Evolutionary conservation across 2,113 vertebrate species (phyloP), one percentile per base, ranked within the genome.

Genomic region (Hippoglossus stenolepis): DNA sequence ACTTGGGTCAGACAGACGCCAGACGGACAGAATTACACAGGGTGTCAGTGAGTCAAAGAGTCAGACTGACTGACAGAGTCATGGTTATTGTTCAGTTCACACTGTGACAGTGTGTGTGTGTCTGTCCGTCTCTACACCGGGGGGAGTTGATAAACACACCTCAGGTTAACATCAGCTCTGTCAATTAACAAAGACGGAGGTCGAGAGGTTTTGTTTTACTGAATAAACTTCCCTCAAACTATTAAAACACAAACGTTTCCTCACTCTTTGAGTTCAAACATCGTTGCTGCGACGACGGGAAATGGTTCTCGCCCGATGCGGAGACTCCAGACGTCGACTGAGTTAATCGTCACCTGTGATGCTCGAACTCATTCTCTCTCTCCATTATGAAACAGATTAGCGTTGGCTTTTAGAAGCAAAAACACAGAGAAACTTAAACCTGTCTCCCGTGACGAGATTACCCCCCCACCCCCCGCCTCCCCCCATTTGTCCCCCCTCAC

Each of bases 381-480:
- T 57, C 70, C 57, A 43, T 87, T 51, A 82, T 77, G 77, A 89
- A 89, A 74, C 80, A 80, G 91, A 88, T 92, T 90, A 90, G 72
- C 2, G 59, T 78, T 68, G 59, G 82, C 71, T 80, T 89, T 86
- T 86, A 70, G 56, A 77, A 70, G 26, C 66, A 61, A 69, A 82
- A 86, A 82, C 80, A 65, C 69, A 23, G 70, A 2, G 49, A 79
- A 80, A 60, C 77, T 85, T 83, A 83, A 87, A 89, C 73, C 87
- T 53, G 85, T 87, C 83, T 81, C 65, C 69, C 62, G 83, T 85
- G 85, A 87, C 43, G 15, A 85, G 86, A 92, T 91, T 89, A 14
- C 2, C 17, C 2, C 40, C 1, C 43, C 3, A 51, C 23, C 1
- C 63, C 10, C 2, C 17, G 1, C 24, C 1, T 31, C 3, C 51